Evolutionary conservation across 2,113 vertebrate genomes (phyloP).

Genomic region (Ptyas mucosa): DNA sequence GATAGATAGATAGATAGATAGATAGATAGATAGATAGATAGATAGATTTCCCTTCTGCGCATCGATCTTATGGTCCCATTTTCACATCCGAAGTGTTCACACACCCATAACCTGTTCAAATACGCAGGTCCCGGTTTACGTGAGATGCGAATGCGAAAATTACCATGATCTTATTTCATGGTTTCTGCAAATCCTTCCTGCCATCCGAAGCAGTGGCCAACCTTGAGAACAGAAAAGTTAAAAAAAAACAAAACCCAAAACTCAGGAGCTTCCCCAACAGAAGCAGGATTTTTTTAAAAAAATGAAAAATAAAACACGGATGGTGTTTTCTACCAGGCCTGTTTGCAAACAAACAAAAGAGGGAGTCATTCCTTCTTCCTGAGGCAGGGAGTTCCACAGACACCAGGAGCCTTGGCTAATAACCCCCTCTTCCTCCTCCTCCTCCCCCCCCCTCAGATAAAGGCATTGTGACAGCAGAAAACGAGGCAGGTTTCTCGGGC

Average conservation of each 20-base stretch:
- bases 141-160: too few species aligned
- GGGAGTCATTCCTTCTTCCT: background rate
- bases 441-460: background rate
- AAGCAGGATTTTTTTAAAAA: background rate
- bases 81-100: too few species aligned
- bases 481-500: background rate
- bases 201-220: background rate
- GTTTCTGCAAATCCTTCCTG: too few species aligned
- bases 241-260: background rate
- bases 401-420: background rate
- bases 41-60: too few species aligned
- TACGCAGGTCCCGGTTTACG: too few species aligned
- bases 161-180: too few species aligned
- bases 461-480: background rate
- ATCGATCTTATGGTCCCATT: too few species aligned
- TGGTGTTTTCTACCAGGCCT: background rate
- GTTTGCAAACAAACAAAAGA: background rate
- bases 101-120: too few species aligned
- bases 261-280: background rate
- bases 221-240: background rate
- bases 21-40: background rate
- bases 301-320: background rate
- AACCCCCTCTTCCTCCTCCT: rapidly evolving
- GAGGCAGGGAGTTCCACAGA: background rate
- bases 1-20: too few species aligned